Percentiles rank a stretch among this genome's conserved stretches.
phyloP scores from a whole-genome alignment of 2,888 invertebrate genomes.

The Heliconius hortense region DNA sequence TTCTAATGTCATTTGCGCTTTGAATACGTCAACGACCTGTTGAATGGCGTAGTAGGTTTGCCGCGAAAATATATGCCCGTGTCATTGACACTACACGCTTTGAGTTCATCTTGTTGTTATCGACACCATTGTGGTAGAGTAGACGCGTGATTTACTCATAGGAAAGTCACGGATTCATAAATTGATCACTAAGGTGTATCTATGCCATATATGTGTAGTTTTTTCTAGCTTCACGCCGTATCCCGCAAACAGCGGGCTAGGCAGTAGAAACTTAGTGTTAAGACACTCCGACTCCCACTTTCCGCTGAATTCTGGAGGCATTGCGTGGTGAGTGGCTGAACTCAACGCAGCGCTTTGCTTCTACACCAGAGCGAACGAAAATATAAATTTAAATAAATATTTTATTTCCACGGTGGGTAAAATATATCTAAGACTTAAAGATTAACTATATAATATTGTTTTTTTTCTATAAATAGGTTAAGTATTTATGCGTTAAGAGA shows the following conservation, averaged over 20 bases:
- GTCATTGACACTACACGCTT: constrained; percentile 33
- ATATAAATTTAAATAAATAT: too few species aligned
- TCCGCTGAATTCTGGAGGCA: too few species aligned
- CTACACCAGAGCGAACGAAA: too few species aligned
- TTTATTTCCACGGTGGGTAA: too few species aligned
- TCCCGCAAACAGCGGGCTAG: too few species aligned
- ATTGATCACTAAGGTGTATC: background rate
- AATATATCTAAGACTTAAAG: background rate
- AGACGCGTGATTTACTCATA: background rate
- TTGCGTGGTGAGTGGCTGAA: too few species aligned
- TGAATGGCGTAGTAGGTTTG: constrained; percentile 28
- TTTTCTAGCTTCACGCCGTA: too few species aligned
- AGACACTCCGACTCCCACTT: too few species aligned
- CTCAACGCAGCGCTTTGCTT: too few species aligned
- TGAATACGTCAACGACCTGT: constrained; percentile 40
- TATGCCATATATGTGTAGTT: background rate
- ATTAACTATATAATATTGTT: background rate
- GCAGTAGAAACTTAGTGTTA: too few species aligned
- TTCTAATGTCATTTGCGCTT: constrained; percentile 39
- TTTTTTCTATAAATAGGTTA: background rate
- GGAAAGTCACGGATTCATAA: background rate
- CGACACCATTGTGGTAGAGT: constrained; percentile 5
- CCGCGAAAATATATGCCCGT: constrained; percentile 33
- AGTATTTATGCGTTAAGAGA: background rate
- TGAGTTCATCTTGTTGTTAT: constrained; percentile 21